Evolutionary conservation across 30 jellyfish, hydroid and myxozoan species (phyloP).

Genomic region (Aurelia aurita): DNA sequence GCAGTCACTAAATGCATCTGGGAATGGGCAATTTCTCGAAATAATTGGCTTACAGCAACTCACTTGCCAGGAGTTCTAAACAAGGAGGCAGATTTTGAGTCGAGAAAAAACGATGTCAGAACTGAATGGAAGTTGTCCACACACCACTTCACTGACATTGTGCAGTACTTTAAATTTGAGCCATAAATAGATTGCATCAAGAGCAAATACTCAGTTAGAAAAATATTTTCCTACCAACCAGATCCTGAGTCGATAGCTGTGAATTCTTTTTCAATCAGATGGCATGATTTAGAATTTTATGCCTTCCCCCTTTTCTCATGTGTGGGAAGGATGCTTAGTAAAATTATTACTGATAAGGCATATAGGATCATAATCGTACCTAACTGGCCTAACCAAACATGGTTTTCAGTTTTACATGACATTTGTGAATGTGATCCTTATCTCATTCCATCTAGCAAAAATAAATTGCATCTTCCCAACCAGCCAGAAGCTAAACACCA

Average conservation of each 20-base stretch:
- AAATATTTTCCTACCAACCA: conserved; percentile 1
- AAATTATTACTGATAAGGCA: neutral
- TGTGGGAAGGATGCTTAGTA: conserved; percentile 1
- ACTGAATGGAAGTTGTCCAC: too few species aligned
- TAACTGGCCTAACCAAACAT: conserved; percentile 23
- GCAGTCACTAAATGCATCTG: too few species aligned
- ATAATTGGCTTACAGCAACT: too few species aligned
- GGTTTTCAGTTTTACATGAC: conserved; percentile 13
- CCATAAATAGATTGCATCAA: too few species aligned
- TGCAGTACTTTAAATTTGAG: too few species aligned
- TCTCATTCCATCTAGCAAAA: conserved; percentile 28
- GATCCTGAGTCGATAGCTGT: conserved; percentile 49
- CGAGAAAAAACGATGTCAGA: too few species aligned
- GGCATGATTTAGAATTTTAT: conserved; percentile 9
- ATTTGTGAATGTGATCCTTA: neutral
- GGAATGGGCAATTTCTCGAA: too few species aligned
- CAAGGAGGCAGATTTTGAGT: too few species aligned
- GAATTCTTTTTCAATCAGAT: conserved; percentile 8
- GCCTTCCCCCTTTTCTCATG: conserved; percentile 32
- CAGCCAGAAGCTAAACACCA: conserved; percentile 7
- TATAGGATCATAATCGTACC: neutral
- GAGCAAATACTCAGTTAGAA: too few species aligned
- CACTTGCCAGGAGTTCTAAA: too few species aligned
- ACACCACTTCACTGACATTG: too few species aligned
- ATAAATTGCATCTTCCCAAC: conserved; percentile 16